A percentile compares a stretch with the other conserved stretches of the same genome.
Conservation (phyloP, 2,888 invertebrate species). For the Drosophila subsilvestris region DNA sequence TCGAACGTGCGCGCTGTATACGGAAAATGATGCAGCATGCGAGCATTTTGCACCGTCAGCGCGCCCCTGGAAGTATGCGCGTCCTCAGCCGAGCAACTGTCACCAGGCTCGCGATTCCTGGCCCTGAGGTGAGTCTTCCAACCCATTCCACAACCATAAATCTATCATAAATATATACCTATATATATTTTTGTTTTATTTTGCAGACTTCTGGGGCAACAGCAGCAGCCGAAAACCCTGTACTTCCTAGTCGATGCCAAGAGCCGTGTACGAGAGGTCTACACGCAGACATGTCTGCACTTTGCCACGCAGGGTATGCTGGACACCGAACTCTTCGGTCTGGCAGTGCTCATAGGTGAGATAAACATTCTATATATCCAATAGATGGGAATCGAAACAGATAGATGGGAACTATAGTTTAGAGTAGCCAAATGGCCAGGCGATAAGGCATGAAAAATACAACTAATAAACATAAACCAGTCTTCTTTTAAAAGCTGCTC, state of each 20-base stretch:
- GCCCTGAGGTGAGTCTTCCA: slow-evolving; percentile 85
- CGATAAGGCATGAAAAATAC: slow-evolving; percentile 75
- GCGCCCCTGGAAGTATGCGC: slow-evolving; percentile 91
- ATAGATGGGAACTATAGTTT: background rate
- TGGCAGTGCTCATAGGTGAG: slow-evolving; percentile 92
- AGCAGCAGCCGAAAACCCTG: slow-evolving; percentile 84
- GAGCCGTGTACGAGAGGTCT: slow-evolving; percentile 92
- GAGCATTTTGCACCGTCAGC: slow-evolving; percentile 92
- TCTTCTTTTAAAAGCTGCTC: slow-evolving; percentile 77
- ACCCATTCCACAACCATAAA: slow-evolving; percentile 1
- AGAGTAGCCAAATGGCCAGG: slow-evolving; percentile 49
- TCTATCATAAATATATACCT: slow-evolving; percentile 3
- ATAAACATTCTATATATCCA: slow-evolving; percentile 49
- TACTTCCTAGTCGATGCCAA: slow-evolving; percentile 88
- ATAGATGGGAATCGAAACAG: background rate
- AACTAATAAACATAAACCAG: slow-evolving; percentile 80
- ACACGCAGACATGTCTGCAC: slow-evolving; percentile 91
- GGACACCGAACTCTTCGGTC: slow-evolving; percentile 92
- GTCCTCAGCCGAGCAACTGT: slow-evolving; percentile 86
- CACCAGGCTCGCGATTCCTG: slow-evolving; percentile 87
- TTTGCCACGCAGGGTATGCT: slow-evolving; percentile 91
- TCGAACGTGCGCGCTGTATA: slow-evolving; percentile 84
- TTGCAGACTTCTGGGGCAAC: slow-evolving; percentile 83
- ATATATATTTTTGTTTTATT: background rate
- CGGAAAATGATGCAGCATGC: slow-evolving; percentile 87